phyloP scores from a whole-genome alignment of 2,113 vertebrate species.

The Odocoileus virginianus region DNA sequence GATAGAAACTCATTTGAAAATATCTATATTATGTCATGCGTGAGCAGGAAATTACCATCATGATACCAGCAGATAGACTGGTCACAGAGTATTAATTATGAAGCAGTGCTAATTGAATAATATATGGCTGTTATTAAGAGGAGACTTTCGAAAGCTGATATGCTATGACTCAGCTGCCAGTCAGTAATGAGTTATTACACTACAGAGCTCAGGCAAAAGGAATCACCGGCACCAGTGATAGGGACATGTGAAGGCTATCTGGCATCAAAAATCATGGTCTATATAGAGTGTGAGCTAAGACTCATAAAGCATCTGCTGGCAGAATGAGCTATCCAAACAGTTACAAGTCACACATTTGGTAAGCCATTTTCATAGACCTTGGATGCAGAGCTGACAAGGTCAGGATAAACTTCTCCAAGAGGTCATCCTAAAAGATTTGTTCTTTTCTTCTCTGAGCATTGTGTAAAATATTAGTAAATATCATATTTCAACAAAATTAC shows the following conservation, averaged over 20 bases:
- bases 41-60: slow-evolving; percentile 18
- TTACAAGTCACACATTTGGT: neutral
- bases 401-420: neutral
- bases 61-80: neutral
- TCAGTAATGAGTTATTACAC: neutral
- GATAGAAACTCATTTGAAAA: neutral
- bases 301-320: neutral
- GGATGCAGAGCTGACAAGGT: neutral
- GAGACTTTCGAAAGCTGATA: neutral
- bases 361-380: neutral
- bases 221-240: neutral
- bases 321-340: neutral
- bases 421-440: neutral
- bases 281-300: neutral
- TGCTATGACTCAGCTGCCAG: neutral
- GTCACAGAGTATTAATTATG: slow-evolving; percentile 23
- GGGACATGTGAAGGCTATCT: neutral
- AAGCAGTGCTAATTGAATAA: slow-evolving; percentile 35
- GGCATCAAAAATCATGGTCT: neutral
- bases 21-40: neutral
- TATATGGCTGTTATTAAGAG: neutral
- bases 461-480: slow-evolving; percentile 39
- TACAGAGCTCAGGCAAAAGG: neutral
- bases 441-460: neutral
- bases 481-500: slow-evolving; percentile 1